These are phyloP conservation scores for Drosophila paranaensis DNA, from an alignment of 2,888 invertebrate genomes.

Conservation along the genomic window DNA sequence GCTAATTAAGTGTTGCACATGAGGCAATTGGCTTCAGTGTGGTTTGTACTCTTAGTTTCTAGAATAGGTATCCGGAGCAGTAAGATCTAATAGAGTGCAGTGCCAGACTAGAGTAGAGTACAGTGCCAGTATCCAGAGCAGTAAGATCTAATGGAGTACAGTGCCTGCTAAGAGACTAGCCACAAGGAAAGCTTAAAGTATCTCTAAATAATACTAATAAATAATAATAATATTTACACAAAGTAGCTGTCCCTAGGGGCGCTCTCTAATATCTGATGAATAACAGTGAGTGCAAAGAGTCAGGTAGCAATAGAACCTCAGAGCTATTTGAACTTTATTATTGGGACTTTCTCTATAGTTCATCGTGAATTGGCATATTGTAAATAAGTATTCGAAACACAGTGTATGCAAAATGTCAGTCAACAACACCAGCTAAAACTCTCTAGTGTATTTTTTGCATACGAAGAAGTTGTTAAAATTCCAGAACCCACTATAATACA, in stretches of 20 bases:
- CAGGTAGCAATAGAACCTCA: background rate
- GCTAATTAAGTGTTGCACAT: slow-evolving; percentile 54
- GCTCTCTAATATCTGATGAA: background rate
- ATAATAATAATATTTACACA: no score
- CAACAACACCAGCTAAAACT: background rate
- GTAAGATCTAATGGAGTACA: background rate
- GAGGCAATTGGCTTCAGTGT: background rate
- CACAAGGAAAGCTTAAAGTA: no score
- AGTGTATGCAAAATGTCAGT: background rate
- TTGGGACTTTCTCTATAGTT: background rate
- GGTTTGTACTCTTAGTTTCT: background rate
- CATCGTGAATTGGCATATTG: background rate
- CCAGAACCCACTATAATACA: background rate
- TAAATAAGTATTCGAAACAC: background rate
- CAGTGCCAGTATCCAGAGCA: background rate
- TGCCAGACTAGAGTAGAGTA: background rate
- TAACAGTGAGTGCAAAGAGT: background rate
- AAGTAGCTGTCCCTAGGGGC: no score
- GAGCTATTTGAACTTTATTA: background rate
- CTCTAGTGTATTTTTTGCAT: background rate
- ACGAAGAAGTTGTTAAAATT: background rate
- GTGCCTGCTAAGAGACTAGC: background rate
- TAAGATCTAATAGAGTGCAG: no score
- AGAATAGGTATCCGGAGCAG: background rate
- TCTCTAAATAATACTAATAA: no score